Percentiles rank a stretch among this genome's conserved stretches.
Evolutionary conservation across 2,888 invertebrate species (phyloP).

Genomic region (Macropis europaea): DNA sequence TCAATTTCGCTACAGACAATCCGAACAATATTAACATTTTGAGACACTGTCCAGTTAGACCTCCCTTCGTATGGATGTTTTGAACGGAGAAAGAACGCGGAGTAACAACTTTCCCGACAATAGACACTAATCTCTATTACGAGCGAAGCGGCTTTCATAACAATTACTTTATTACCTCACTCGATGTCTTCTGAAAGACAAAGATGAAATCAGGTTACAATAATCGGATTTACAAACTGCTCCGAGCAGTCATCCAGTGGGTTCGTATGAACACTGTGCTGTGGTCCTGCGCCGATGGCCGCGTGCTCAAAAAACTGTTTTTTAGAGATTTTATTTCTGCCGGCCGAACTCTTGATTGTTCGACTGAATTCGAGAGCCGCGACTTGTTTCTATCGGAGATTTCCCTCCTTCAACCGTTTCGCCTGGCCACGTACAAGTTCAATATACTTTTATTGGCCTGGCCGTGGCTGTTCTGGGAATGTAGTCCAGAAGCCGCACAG

Average conservation of each 20-base stretch:
- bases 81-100: no score
- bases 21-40: no score
- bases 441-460: slow-evolving; percentile 65
- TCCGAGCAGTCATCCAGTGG: background rate
- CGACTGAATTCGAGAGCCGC: slow-evolving; percentile 3
- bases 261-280: background rate
- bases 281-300: no score
- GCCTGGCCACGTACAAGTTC: slow-evolving; percentile 49
- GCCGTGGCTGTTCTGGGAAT: slow-evolving; percentile 39
- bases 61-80: no score
- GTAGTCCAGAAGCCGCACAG: slow-evolving; percentile 22
- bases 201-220: no score
- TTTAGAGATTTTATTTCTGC: slow-evolving; percentile 23
- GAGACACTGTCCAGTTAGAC: no score
- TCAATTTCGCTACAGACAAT: no score
- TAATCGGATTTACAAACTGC: background rate
- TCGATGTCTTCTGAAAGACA: no score
- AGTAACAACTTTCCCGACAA: no score
- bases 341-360: slow-evolving; percentile 21
- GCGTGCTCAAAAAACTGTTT: slow-evolving; percentile 1
- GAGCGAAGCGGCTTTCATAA: no score
- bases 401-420: slow-evolving; percentile 22
- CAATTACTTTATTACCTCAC: no score
- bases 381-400: slow-evolving; percentile 42
- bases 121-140: no score